phyloP scores from a whole-genome alignment of 2,888 invertebrate species.

The Plutella xylostella region DNA sequence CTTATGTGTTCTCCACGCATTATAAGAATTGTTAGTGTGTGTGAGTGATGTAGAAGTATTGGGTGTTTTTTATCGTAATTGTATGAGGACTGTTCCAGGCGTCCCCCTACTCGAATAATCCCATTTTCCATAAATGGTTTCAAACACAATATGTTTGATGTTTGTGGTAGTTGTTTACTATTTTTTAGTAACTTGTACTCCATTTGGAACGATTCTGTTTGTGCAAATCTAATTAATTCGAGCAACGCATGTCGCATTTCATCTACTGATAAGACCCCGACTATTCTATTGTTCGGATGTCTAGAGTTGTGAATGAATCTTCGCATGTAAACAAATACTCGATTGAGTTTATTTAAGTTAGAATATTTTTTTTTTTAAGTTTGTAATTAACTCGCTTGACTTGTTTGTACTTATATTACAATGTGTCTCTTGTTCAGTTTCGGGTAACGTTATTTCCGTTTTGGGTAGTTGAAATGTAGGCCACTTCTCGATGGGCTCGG shows the following conservation, averaged over 20 bases:
- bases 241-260: neutral
- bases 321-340: neutral
- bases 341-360: neutral
- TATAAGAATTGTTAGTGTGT: neutral
- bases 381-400: too few species aligned
- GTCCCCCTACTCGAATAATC: constrained; percentile 3
- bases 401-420: neutral
- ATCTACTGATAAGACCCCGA: neutral
- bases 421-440: neutral
- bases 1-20: neutral
- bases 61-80: constrained; percentile 4
- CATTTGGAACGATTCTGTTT: neutral
- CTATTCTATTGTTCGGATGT: too few species aligned
- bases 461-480: neutral
- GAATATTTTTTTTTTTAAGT: too few species aligned
- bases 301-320: too few species aligned
- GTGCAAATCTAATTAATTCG: neutral
- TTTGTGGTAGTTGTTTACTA: neutral
- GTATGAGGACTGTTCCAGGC: neutral
- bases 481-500: neutral
- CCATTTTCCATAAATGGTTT: neutral
- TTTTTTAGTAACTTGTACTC: neutral
- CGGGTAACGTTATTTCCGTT: neutral
- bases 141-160: neutral
- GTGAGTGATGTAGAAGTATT: neutral